phyloP scores from a whole-genome alignment of 2,888 invertebrate genomes.

The Drosophila nigricruria region DNA sequence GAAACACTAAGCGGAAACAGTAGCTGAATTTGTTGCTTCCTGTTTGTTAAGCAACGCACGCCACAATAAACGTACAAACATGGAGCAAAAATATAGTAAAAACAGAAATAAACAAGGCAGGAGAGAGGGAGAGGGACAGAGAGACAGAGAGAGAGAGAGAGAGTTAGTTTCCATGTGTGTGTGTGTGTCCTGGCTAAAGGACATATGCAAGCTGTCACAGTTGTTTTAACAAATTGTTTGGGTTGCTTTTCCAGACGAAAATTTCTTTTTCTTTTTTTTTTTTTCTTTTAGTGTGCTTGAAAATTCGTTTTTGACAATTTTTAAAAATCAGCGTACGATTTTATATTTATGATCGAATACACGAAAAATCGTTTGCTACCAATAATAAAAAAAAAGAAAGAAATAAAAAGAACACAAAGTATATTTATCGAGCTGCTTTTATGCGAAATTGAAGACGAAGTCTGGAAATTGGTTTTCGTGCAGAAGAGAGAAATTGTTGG shows the following conservation, averaged over 20 bases:
- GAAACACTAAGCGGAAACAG: constrained; percentile 67
- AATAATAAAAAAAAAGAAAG: background rate
- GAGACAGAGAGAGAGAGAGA: background rate
- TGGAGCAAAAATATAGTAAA: constrained; percentile 33
- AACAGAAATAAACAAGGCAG: constrained; percentile 7
- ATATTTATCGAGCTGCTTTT: constrained; percentile 2
- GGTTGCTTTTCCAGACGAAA: constrained; percentile 37
- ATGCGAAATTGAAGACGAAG: constrained; percentile 17
- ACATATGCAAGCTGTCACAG: constrained; percentile 82
- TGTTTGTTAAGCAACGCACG: constrained; percentile 81
- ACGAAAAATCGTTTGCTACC: constrained; percentile 1
- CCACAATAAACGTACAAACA: constrained; percentile 70
- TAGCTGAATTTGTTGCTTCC: constrained; percentile 81
- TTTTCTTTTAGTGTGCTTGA: constrained; percentile 10
- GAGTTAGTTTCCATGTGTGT: constrained; percentile 20
- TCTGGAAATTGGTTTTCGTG: constrained; percentile 36
- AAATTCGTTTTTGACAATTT: constrained; percentile 36
- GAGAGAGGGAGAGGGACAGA: background rate
- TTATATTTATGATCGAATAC: constrained; percentile 33
- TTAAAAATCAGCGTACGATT: constrained; percentile 33
- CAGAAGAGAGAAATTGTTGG: background rate
- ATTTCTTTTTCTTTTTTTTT: background rate
- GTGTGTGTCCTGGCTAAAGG: constrained; percentile 52
- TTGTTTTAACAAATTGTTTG: constrained; percentile 81
- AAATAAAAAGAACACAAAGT: background rate